These are phyloP conservation scores for Mimachlamys varia DNA, from an alignment of 2,888 invertebrate genomes.

Conservation along the genomic window DNA sequence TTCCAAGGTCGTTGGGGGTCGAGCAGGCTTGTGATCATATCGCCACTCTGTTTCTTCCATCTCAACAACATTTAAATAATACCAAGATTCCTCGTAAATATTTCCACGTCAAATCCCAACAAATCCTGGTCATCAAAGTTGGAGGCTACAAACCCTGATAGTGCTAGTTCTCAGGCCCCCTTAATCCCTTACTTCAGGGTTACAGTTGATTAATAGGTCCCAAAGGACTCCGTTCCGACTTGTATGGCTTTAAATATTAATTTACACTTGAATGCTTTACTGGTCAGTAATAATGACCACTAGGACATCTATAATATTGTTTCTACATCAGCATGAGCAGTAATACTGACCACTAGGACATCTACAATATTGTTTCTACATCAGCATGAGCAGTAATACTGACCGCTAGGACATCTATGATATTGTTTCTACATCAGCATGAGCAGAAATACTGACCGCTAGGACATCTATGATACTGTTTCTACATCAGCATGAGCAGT, in stretches of 20 bases:
- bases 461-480: no score
- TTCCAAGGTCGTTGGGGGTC: conserved; percentile 9
- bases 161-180: not conserved
- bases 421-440: no score
- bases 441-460: no score
- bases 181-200: not conserved
- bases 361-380: no score
- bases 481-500: no score
- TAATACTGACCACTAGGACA: no score
- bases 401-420: no score
- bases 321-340: not conserved
- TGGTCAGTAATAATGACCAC: not conserved
- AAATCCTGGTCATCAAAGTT: not conserved
- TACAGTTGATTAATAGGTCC: not conserved
- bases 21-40: not conserved
- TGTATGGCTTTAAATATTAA: conserved; percentile 7
- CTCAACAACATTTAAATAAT: not conserved
- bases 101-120: conserved; percentile 28
- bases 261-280: not conserved
- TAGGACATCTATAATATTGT: not conserved
- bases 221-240: not conserved
- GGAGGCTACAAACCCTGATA: not conserved
- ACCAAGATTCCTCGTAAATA: not conserved
- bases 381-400: no score
- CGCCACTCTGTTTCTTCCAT: not conserved